phyloP scores from a whole-genome alignment of 2,113 vertebrate genomes.

The Rhinogobius similis region DNA sequence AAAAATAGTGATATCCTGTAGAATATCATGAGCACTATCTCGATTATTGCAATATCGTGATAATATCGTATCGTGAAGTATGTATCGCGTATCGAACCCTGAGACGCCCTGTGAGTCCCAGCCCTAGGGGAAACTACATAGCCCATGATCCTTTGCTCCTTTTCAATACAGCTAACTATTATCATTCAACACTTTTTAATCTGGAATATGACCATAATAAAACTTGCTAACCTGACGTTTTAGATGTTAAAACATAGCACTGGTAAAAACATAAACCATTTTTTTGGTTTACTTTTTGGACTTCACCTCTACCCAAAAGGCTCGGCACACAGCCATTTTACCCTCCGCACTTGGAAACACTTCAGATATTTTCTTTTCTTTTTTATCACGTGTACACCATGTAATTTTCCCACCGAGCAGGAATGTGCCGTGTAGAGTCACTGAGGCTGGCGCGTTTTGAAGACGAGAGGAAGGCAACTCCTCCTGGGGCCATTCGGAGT shows the following conservation, averaged over 20 bases:
- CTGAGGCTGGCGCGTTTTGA: conserved; percentile 19
- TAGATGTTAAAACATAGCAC: too few species aligned
- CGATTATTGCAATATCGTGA: too few species aligned
- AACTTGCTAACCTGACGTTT: too few species aligned
- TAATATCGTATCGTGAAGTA: too few species aligned
- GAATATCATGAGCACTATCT: too few species aligned
- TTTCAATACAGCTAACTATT: background rate
- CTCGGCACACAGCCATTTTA: conserved; percentile 56
- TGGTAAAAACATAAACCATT: background rate
- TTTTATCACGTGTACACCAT: conserved; percentile 63
- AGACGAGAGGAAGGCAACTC: conserved; percentile 19
- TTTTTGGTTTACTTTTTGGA: conserved; percentile 40
- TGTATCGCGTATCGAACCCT: too few species aligned
- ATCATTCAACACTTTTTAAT: too few species aligned
- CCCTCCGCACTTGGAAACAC: conserved; percentile 65
- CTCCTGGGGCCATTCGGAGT: conserved; percentile 12
- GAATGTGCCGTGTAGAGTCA: conserved; percentile 60
- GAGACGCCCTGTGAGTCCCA: too few species aligned
- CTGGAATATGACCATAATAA: too few species aligned
- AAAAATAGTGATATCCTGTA: too few species aligned
- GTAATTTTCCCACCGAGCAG: conserved; percentile 67
- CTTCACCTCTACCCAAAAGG: conserved; percentile 43
- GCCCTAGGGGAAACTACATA: too few species aligned
- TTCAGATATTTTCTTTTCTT: conserved; percentile 56
- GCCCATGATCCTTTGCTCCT: background rate